phyloP scores from a whole-genome alignment of 92 coral and sea anemone genomes.

The Parazoanthus atlanticus region DNA sequence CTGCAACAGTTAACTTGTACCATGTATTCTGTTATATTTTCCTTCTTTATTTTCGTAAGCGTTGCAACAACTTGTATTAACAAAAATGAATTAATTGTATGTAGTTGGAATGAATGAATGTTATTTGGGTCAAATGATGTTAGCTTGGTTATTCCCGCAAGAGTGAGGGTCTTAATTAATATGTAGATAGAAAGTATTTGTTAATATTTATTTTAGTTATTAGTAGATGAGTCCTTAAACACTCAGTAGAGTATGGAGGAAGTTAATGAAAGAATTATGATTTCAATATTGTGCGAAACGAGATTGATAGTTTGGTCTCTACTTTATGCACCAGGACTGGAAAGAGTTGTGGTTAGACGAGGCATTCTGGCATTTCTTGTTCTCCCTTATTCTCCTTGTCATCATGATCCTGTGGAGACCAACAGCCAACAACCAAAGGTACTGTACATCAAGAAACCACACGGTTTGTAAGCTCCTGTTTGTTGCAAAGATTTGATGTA shows the following conservation, averaged over 20 bases:
- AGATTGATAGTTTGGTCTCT: not conserved
- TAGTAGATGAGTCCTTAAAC: not conserved
- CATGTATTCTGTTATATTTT: too few species aligned
- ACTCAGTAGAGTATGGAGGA: too few species aligned
- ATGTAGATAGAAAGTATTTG: too few species aligned
- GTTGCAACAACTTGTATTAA: too few species aligned
- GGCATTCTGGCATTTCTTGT: slow-evolving; percentile 99
- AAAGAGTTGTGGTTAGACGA: slow-evolving; percentile 96
- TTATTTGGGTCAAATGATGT: too few species aligned
- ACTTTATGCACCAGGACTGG: slow-evolving; percentile 78
- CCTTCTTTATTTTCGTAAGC: too few species aligned
- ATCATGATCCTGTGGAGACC: slow-evolving; percentile 98
- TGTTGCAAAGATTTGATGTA: not conserved
- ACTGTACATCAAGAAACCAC: slow-evolving; percentile 41
- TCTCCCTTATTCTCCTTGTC: slow-evolving; percentile 86
- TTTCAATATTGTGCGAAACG: not conserved
- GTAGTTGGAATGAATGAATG: too few species aligned
- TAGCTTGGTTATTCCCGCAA: too few species aligned
- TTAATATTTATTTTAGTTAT: too few species aligned
- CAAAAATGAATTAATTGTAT: too few species aligned
- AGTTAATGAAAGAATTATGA: too few species aligned
- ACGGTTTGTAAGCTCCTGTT: not conserved
- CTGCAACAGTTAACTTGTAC: too few species aligned
- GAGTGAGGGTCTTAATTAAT: not conserved
- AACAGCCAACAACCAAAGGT: slow-evolving; percentile 99